Base-by-base conservation (phyloP, 2,113 vertebrate genomes). In the Oncorhynchus clarkii region DNA sequence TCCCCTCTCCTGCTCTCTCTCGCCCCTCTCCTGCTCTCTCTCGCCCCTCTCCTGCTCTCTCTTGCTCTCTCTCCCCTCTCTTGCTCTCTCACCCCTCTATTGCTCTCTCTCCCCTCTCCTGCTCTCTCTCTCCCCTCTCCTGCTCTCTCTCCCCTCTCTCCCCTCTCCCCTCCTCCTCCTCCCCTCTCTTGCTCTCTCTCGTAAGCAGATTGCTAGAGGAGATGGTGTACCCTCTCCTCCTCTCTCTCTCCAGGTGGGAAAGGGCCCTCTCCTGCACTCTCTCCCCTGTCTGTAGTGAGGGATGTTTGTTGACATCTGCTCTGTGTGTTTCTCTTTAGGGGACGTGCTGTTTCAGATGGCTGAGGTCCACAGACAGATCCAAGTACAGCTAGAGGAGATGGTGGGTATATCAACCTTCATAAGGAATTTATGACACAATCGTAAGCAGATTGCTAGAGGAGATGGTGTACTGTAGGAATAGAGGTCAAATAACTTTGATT, bases 291-390 rank as follows among this genome's bases (percentile, higher is more conserved):
- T 62, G 0, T 67, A 11, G 24, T 27, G 13, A 34, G 31, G 45
- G 16, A n/a, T 22, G 14, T 39, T 18, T 39, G 67, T 68, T 68
- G 20, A 66, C 22, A 51, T 5, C 3, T 59, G 34, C 5, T 31
- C 3, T 24, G 18, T 78, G 13, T 69, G 67, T 86, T 64, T 89
- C 78, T 86, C 79, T 85, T 78, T 92, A 99, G 98, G 98, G 80
- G 98, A 99, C 0, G 97, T 99, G 76, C 96, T 99, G 71, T 99
- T 99, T 92, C 98, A 99, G 93, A 99, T 99, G 97, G 98, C 98
- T 0, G 97, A 99, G 80, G 97, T 99, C 81, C 98, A 99, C 93
- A 92, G 97, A 88, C 98, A 99, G 93, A 99, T 99, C 87, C 98
- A 99, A 89, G 96, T 97, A 87, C 97, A 99, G 92, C 88, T 99